Evolutionary conservation across 92 coral and sea anemone genomes (phyloP).

Genomic region (Palythoa heliodiscus): DNA sequence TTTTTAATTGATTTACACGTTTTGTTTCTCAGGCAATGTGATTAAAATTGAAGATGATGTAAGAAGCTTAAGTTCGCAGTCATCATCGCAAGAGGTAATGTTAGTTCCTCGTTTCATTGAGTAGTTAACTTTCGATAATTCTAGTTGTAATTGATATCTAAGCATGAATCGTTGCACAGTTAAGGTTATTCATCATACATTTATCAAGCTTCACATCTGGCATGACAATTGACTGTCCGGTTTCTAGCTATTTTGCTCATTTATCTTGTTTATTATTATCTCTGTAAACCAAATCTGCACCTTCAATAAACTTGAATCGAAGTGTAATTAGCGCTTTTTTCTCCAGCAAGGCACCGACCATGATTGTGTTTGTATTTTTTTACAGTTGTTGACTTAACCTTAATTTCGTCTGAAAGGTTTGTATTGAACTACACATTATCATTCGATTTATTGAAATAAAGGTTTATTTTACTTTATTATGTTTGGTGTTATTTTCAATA

Average conservation of each 20-base stretch:
- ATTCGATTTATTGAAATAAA: constrained; percentile 6
- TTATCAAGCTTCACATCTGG: constrained; percentile 1
- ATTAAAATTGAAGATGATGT: constrained; percentile 20
- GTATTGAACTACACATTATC: constrained; percentile 12
- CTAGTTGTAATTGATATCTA: constrained; percentile 12
- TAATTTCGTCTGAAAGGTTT: constrained; percentile 9
- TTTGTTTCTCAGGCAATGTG: constrained; percentile 26
- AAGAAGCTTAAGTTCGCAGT: constrained; percentile 9
- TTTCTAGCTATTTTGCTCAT: constrained; percentile 10
- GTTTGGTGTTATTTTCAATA: constrained; percentile 8
- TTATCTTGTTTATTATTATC: constrained; percentile 6
- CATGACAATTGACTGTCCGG: constrained; percentile 7
- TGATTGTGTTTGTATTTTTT: not conserved
- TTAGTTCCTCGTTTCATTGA: constrained; percentile 11
- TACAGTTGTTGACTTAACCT: constrained; percentile 1
- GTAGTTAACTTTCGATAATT: constrained; percentile 12
- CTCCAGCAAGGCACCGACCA: constrained; percentile 7
- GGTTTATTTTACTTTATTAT: constrained; percentile 7
- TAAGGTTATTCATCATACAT: constrained; percentile 5
- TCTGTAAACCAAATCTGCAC: constrained; percentile 7
- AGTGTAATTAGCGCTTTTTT: constrained; percentile 6
- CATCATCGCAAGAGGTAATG: constrained; percentile 12
- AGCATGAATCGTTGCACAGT: constrained; percentile 15
- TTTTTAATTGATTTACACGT: constrained; percentile 19
- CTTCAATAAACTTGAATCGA: constrained; percentile 9